Evolutionary conservation across 2,888 invertebrate genomes (phyloP), one percentile per base, ranked within the genome.

Genomic region (Tryphoninae sp.): DNA sequence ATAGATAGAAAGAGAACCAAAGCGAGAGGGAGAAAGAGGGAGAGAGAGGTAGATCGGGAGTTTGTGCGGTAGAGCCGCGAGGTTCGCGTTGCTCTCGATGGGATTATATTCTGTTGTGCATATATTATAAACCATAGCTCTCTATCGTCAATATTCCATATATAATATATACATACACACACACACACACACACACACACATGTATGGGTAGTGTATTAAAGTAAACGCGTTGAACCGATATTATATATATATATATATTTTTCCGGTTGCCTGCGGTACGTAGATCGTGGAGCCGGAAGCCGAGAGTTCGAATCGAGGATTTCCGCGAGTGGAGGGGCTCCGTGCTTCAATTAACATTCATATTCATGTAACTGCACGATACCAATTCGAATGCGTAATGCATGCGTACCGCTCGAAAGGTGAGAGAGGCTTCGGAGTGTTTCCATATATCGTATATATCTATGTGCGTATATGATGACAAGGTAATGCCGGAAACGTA

Each of bases 321-420:
- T 86, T 86, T 81, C 33, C 77, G 73, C 77, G 72, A 80, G 81
- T 80, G 81, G 53, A 40, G 19, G 23, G 53, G 13, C 40, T 23
- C n/a, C 58, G 8, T 13, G 75, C 65, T 80, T 74, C 73, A 74
- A 77, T 77, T 77, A 77, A 83, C 86, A 89, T 89, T 89, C 87
- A 87, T 87, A 86, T 87, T 86, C 87, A 87, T 87, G 85, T 78
- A 83, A 76, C 83, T 65, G 53, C 75, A 53, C 72, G 68, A 71
- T 83, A 64, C 80, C 84, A 86, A 86, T 86, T 88, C 87, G 85
- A 89, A 86, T 86, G 85, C 87, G 85, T 86, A 87, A 89, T 88
- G 87, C 86, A 85, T 84, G 53, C 67, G 23, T 65, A 67, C 55
- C 84, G 84, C 85, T 86, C 85, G 86, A 40, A 84, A 86, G 82